phyloP scores from a whole-genome alignment of 2,113 vertebrate genomes.

The Ciconia boyciana region DNA sequence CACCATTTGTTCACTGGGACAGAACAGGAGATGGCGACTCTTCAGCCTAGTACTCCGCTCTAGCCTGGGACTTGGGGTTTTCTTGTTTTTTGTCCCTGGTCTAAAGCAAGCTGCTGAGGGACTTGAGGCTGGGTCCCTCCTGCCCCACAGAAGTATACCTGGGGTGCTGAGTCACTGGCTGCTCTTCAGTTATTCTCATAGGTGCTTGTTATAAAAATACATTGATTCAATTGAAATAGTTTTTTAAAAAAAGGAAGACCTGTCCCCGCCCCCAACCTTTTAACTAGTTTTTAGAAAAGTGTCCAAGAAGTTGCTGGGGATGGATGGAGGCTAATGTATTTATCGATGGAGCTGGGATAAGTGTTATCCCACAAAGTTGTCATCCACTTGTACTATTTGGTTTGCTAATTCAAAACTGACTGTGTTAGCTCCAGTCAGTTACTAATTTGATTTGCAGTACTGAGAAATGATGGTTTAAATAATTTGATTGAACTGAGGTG shows the following conservation, averaged over 20 bases:
- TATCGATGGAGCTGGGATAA: background rate
- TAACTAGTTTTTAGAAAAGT: background rate
- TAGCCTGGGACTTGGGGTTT: background rate
- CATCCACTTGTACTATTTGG: background rate
- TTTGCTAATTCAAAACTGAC: background rate
- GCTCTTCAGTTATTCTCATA: background rate
- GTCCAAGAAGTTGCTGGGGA: background rate
- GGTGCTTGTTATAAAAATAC: background rate
- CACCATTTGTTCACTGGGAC: background rate
- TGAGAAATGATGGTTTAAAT: background rate
- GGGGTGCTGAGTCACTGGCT: background rate
- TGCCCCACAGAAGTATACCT: background rate
- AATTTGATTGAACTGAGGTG: background rate
- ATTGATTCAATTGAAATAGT: background rate
- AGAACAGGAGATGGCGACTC: background rate
- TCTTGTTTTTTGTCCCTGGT: background rate
- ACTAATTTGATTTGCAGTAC: background rate
- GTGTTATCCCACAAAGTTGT: background rate
- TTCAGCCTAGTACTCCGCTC: background rate
- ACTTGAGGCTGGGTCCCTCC: background rate
- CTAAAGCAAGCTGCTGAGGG: background rate
- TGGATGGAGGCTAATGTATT: background rate
- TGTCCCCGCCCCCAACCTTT: background rate
- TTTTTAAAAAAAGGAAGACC: background rate
- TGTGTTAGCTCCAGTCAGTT: background rate